Percentiles rank a stretch among this genome's conserved stretches.
These are phyloP conservation scores for Pelusios castaneus DNA, from an alignment of 2,113 vertebrate species.

Conservation along the genomic window DNA sequence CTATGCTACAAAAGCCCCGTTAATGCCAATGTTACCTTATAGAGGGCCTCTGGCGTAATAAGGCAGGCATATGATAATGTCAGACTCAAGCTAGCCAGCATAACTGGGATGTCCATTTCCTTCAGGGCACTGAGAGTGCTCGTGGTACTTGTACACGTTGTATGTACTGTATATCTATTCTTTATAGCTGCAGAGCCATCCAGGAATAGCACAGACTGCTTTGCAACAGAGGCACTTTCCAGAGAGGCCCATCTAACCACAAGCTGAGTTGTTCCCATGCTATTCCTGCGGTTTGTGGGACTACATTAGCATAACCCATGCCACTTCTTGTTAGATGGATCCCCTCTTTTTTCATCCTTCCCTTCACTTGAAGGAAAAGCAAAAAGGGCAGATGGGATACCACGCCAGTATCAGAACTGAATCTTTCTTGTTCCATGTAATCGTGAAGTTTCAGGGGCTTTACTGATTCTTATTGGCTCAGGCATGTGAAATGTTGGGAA, in stretches of 20 bases:
- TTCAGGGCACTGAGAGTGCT: background rate
- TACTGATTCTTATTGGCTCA: background rate
- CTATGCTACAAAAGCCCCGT: background rate
- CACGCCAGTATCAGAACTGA: background rate
- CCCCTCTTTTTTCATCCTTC: background rate
- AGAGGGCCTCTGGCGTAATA: background rate
- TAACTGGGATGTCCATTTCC: background rate
- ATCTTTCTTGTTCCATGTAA: fast-evolving
- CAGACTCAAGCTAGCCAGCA: background rate
- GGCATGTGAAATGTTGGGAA: background rate
- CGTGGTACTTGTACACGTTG: background rate
- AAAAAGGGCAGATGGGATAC: background rate
- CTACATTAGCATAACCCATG: background rate
- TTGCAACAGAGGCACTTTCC: background rate
- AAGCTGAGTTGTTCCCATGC: background rate
- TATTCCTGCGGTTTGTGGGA: background rate
- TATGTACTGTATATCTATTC: background rate
- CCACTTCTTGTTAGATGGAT: background rate
- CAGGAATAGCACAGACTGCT: background rate
- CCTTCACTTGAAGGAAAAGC: background rate
- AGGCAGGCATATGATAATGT: background rate
- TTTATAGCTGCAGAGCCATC: background rate
- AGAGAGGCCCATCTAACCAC: background rate
- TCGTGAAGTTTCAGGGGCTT: background rate
- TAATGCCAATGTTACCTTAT: background rate